phyloP scores from a whole-genome alignment of 2,113 vertebrate genomes.

The Shinisaurus crocodilurus region DNA sequence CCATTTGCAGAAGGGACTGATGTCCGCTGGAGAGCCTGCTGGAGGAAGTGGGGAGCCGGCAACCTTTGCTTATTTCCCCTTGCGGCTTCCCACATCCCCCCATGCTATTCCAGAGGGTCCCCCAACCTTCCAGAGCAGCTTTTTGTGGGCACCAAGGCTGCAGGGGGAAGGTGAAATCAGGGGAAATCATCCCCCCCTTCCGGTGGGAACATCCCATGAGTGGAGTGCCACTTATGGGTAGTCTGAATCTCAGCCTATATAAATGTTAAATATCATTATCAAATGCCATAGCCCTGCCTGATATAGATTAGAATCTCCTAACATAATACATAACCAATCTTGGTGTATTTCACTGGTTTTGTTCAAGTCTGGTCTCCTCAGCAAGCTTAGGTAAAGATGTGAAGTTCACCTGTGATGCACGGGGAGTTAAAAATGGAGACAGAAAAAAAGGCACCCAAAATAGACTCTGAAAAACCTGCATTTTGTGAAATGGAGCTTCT shows the following conservation, averaged over 20 bases:
- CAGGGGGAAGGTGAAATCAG: not conserved
- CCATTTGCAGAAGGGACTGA: not conserved
- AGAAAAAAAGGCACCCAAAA: conserved; percentile 10
- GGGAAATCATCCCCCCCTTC: not conserved
- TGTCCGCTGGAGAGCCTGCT: not conserved
- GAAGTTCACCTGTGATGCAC: not conserved
- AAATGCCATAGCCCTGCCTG: not conserved
- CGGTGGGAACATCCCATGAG: not conserved
- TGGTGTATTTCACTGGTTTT: conserved; percentile 13
- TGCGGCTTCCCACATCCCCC: not conserved
- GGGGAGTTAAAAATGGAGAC: conserved; percentile 36
- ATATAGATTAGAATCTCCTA: not conserved
- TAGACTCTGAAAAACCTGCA: conserved; percentile 40
- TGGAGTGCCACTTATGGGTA: not conserved
- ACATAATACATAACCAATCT: not conserved
- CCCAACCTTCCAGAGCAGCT: not conserved
- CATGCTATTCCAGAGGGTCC: not conserved
- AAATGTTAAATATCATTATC: not conserved
- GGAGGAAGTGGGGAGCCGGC: not conserved
- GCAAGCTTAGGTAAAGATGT: conserved; percentile 26
- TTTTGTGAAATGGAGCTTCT: conserved; percentile 35
- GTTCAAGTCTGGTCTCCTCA: conserved; percentile 4
- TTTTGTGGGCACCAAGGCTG: not conserved
- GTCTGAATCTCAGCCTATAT: not conserved
- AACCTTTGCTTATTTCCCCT: not conserved